Evolutionary conservation across 2,888 invertebrate genomes (phyloP), one percentile per base, ranked within the genome.

Genomic region (Zygothrica quintamaculata): DNA sequence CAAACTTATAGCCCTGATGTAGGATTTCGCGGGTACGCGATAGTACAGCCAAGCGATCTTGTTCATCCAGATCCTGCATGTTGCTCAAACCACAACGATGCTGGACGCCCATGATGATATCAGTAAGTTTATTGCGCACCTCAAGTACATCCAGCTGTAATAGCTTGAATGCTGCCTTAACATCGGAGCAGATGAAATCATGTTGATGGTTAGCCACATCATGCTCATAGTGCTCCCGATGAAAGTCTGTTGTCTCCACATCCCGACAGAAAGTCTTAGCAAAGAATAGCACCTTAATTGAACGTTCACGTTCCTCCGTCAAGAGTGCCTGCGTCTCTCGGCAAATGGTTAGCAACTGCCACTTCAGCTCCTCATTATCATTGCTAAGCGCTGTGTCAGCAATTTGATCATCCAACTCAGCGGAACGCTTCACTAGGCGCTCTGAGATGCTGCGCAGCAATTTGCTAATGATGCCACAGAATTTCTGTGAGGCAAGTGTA

Each of bases 1-100:
- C 97, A 88, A 97, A 96, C 89, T 95, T 95, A 91, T 95, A 98
- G 50, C 96, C 95, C 90, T 97, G 96, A 91, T 97, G 95, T 67
- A 98, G 91, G 46, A 95, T 95, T 89, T 96, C 96, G 1, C 95
- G 92, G 29, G 94, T 94, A 40, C 95, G 92, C 5, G 94, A 93
- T 36, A 93, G 91, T 9, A 96, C 91, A 3, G 94, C 92, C 44
- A 69, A 57, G 0, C 78, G 70, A 46, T 84, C 84, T 55, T 87
- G 84, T 16, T 84, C 84, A 16, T 84, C 84, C 58, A 91, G 72
- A 13, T 90, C 90, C 1, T 74, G 65, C 64, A 91, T 84, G 61
- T 89, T 88, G 33, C 77, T 84, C 0, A 88, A 68, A 22, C 89
- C 88, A 55, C 91, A 91, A 3, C 90, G 65, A 79, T 91, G 55